Base-by-base conservation (phyloP, 2,113 vertebrate genomes). In the Percopsis transmontana region DNA sequence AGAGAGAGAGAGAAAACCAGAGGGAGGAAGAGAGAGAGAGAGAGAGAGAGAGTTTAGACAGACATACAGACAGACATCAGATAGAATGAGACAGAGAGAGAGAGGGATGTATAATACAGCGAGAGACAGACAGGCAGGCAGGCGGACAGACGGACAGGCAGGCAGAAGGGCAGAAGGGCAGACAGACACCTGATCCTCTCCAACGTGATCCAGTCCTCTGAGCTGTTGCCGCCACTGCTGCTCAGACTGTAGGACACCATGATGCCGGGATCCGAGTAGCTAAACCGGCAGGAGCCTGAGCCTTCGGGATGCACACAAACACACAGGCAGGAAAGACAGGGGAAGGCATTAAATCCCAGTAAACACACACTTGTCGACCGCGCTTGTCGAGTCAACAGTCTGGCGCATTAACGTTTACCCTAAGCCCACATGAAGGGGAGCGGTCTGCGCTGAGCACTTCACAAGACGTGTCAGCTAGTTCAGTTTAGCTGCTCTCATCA, bases 201-300 rank as follows among this genome's bases (percentile, higher is more conserved):
- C 85, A 98, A 89, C 75, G 93, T 92, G 86, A 91, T 94, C 97
- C 97, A 99, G 82, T 94, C 94, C 52, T 92, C 92, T 44, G 94
- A 94, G 76, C 86, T 91, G 85, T 96, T 90, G 72, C 50, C 23
- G 15, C 9, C 27, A 62, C 71, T 87, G 42, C 72, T 80, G 56
- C 62, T 94, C 82, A 92, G 94, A 72, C 94, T 92, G 80, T 94
- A 99, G 24, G 95, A 96, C 69, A 98, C 94, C 0, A 87, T 87
- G 87, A 99, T 97, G 85, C 86, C 92, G 79, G 97, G 96, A 86
- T 99, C 97, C 42, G 96, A 95, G 79, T 97, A 98, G 88, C 96
- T 98, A 76, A 96, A 99, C 53, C 94, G 94, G 70, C 97, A 98
- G 0, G 95, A 95, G 59, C 97, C 97, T 0, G 97, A 98, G 62